Evolutionary conservation across 2,888 invertebrate genomes (phyloP), one percentile per base, ranked within the genome.

Genomic region (Caenorhabditis angaria): DNA sequence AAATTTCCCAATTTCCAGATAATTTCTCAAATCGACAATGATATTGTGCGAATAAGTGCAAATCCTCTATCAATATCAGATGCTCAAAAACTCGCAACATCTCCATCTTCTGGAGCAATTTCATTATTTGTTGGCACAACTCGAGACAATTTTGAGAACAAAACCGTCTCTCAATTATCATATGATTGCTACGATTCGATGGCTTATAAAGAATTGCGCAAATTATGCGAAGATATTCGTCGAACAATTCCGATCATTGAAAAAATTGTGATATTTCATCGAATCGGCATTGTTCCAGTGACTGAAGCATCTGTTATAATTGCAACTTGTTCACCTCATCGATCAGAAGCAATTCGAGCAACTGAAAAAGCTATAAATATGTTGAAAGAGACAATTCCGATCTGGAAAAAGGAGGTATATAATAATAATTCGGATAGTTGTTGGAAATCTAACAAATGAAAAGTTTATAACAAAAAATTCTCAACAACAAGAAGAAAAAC

Each of bases 101-200:
- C 63, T 29, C 77, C 82, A 0, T 72, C 74, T 0, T 84, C 84
- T 50, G 86, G 86, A 4, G 86, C 82, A 1, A 83, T 76, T 25
- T 84, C 86, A 1, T 65, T 82, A 20, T 86, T 86, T 66, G 70
- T 82, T 50, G 85, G 86, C 53, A 76, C 73, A 25, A 81, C 81
- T 14, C 65, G 81, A 0, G 82, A 86, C 68, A 79, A 77, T 24
- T 85, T 85, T 64, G 67, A 81, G 24, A 84, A 80, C 2, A 70
- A 78, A 25, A 48, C 54, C 22, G 86, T 86, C 22, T 50, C 61
- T 5, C 65, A 64, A 18, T 76, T 86, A 22, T 77, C 78, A 22
- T 86, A 86, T 67, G 86, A 86, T 61, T 71, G 77, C 64, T 86
- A 86, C 71, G 82, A 82, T 41, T 69, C 77, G 29, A 86, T 86